Evolutionary conservation across 1,140 invertebrate species (phyloP), one percentile per base, ranked within the genome.

Genomic region (Vanessa atalanta): DNA sequence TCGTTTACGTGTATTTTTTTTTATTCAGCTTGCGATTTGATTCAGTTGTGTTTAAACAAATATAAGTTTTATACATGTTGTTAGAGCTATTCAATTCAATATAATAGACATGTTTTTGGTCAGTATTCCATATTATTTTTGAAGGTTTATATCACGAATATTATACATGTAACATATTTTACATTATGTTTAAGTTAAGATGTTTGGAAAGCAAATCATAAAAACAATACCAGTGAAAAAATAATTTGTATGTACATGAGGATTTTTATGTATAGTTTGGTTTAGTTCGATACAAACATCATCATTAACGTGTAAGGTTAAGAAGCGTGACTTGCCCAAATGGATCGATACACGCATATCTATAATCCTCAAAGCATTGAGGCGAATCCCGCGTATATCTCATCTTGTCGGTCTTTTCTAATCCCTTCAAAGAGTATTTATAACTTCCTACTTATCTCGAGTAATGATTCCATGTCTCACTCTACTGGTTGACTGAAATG

Each of bases 281-380:
- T n/a, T 53, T 31, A 31, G 26, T 31, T 31, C 26, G 26, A 31
- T 31, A 31, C 26, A 31, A 31, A 31, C 26, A 53, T 16, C 50
- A n/a, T 53, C 50, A 16, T 57, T 47, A 60, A 16, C 3, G 26
- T 60, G 1, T 61, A 81, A 82, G 85, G 77, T 85, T 87, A 86
- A 83, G 80, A 88, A 88, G 84, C 80, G 83, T 86, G 84, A 85
- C 82, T 84, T 79, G 72, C 70, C 75, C 75, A 80, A 82, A 66
- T 83, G 81, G 88, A 89, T 91, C 89, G 78, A 91, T 91, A 91
- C 81, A 85, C 80, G 76, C 82, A 84, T 86, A 85, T 43, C 37
- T 9, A 43, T 86, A 85, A 85, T 84, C 82, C 75, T 64, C 76
- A 82, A 84, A 82, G 79, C 78, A 82, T 74, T 75, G 78, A 82